Evolutionary conservation across 2,888 invertebrate species (phyloP).

Genomic region (Nephrotoma flavescens): DNA sequence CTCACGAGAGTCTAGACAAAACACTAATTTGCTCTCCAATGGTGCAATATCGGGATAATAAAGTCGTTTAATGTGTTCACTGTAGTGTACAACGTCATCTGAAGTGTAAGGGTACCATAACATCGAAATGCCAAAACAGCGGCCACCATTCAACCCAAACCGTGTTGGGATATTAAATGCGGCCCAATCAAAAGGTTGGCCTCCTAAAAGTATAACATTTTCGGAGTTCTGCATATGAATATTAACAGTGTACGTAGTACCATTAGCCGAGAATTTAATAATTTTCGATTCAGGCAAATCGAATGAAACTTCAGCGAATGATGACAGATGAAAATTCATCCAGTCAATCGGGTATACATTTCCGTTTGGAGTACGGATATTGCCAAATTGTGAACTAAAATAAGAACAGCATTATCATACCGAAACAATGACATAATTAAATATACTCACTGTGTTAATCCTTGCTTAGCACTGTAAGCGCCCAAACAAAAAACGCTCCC

Average conservation of each 20-base stretch:
- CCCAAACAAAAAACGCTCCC: slow-evolving; percentile 43
- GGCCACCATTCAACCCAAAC: slow-evolving; percentile 22
- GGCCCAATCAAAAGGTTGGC: slow-evolving; percentile 21
- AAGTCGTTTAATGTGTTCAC: slow-evolving; percentile 15
- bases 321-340: slow-evolving; percentile 34
- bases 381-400: slow-evolving; percentile 39
- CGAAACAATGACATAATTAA: slow-evolving; percentile 13
- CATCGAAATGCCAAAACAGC: slow-evolving; percentile 29
- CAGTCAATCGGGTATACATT: slow-evolving; percentile 30
- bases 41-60: slow-evolving; percentile 21
- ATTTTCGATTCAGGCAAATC: slow-evolving; percentile 33
- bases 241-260: slow-evolving; percentile 15
- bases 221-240: slow-evolving; percentile 14
- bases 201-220: slow-evolving; percentile 17
- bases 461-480: slow-evolving; percentile 35
- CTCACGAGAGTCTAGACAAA: slow-evolving; percentile 16
- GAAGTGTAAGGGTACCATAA: slow-evolving; percentile 25
- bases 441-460: slow-evolving; percentile 41
- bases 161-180: slow-evolving; percentile 17
- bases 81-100: not conserved
- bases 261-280: slow-evolving; percentile 15
- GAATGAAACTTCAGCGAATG: slow-evolving; percentile 32
- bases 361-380: slow-evolving; percentile 34
- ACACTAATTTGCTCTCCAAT: not conserved
- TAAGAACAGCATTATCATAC: slow-evolving; percentile 8